Conservation (phyloP, 2,888 invertebrate genomes). For the Tenthredo notha region DNA sequence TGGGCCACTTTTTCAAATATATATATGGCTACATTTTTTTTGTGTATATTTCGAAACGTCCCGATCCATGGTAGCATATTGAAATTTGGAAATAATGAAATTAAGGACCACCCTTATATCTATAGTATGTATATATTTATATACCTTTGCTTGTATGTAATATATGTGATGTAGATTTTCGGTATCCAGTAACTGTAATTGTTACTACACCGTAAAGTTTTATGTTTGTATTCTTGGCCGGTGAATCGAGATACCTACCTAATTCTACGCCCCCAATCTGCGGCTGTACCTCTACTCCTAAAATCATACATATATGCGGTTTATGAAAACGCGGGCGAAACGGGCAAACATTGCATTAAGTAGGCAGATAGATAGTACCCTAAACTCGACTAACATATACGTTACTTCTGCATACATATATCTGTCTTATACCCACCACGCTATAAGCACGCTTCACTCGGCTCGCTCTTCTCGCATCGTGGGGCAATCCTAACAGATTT, state of each 20-base stretch:
- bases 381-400: background rate
- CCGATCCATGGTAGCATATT: too few relatives aligned
- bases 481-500: conserved; percentile 52
- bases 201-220: conserved; percentile 21
- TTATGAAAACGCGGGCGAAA: conserved; percentile 34
- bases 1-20: too few relatives aligned
- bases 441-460: conserved; percentile 45
- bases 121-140: too few relatives aligned
- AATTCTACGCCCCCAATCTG: background rate
- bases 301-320: conserved; percentile 47
- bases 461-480: conserved; percentile 37
- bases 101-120: too few relatives aligned
- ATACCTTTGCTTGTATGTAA: background rate
- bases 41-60: too few relatives aligned
- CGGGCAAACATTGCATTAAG: conserved; percentile 54
- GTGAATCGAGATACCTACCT: background rate
- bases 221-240: conserved; percentile 39
- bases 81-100: too few relatives aligned
- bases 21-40: too few relatives aligned
- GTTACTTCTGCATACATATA: background rate
- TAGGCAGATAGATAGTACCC: conserved; percentile 40
- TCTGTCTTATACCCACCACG: conserved; percentile 16
- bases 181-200: background rate
- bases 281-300: background rate
- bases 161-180: conserved; percentile 1